Evolutionary conservation across 2,888 invertebrate genomes (phyloP), one percentile per base, ranked within the genome.

Genomic region (Ferdinandea cuprea): DNA sequence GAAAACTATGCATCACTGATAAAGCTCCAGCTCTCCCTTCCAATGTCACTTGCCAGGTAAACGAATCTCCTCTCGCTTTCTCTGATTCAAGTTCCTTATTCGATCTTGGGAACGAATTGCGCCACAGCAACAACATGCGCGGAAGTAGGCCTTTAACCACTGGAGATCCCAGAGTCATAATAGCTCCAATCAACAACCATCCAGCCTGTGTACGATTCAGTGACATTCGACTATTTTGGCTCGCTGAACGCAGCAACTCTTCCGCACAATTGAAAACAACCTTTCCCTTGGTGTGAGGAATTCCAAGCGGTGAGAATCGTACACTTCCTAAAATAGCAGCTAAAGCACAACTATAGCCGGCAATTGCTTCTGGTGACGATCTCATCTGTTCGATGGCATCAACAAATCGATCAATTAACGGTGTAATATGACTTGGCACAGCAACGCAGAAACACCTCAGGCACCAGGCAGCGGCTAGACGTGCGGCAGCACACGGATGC

Each of bases 31-130:
- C 98, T 46, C 99, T 93, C 2, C 98, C 98, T 91, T 99, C 99
- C 68, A 99, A 91, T 0, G 99, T 98, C 44, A 99, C 95, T 93
- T 98, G 97, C 99, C 99, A 99, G n/a, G 99, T 99, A 89, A 99
- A 99, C 0, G 98, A 97, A 92, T 99, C 99, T 6, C 98, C 96
- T 87, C 99, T 93, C 13, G 97, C 95, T 87, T 98, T 98, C 91
- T 99, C 99, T 0, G 98, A 97, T 89, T 99, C 99, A 13, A 99
- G 92, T 91, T 99, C 99, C 89, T 99, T 99, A 40, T 95, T 94
- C 0, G 98, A 98, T 56, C 99, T 93, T 0, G 99, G 99, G 91
- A 99, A 99, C 25, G 98, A 98, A 90, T 99, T 99, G 86, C 98
- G 94, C 99, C 99, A 99, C 2, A 99, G 91, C 11, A 99, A 91